Conservation (phyloP, 2,888 invertebrate genomes). For the Microctonus hyperodae region DNA sequence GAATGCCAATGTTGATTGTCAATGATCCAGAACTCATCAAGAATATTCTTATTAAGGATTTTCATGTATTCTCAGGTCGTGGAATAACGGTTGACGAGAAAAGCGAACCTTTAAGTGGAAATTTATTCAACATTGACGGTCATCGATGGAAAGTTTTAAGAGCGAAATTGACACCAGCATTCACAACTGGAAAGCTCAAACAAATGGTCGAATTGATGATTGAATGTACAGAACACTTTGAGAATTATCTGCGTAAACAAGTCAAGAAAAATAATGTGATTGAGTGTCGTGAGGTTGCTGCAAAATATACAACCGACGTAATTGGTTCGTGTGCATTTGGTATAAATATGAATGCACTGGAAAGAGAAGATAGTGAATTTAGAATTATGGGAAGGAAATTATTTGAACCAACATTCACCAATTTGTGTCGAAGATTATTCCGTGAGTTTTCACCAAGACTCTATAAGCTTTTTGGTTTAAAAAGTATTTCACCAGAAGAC, state of each 20-base stretch:
- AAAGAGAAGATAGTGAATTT: conserved; percentile 50
- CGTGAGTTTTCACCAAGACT: conserved; percentile 38
- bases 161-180: conserved; percentile 61
- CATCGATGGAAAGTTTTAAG: conserved; percentile 64
- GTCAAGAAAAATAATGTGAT: conserved; percentile 30
- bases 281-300: conserved; percentile 42
- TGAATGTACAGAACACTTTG: conserved; percentile 57
- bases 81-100: not conserved
- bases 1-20: conserved; percentile 53
- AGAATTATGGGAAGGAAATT: conserved; percentile 50
- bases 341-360: conserved; percentile 52
- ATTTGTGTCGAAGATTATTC: conserved; percentile 22
- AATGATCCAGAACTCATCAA: conserved; percentile 50
- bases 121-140: conserved; percentile 54
- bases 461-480: conserved; percentile 36
- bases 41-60: conserved; percentile 56
- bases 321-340: conserved; percentile 60
- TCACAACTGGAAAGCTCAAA: conserved; percentile 64
- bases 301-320: conserved; percentile 58
- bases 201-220: conserved; percentile 62
- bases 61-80: conserved; percentile 46
- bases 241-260: conserved; percentile 55
- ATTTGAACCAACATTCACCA: conserved; percentile 40
- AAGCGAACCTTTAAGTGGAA: conserved; percentile 45
- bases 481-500: conserved; percentile 39